Conservation (phyloP, 2,888 invertebrate genomes). For the Drosophila helvetica region DNA sequence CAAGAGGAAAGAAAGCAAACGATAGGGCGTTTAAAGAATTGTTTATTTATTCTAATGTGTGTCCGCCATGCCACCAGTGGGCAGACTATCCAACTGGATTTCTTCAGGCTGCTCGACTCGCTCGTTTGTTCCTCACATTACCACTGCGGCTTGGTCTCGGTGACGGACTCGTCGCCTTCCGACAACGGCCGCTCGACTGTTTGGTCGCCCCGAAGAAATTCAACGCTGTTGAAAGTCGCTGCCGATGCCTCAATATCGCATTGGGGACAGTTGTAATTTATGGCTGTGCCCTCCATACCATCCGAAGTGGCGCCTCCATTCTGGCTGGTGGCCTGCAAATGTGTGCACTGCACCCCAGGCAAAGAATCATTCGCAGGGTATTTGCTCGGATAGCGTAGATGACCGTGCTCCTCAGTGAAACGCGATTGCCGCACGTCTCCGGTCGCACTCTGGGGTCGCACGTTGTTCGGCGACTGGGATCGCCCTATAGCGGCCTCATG, state of each 20-base stretch:
- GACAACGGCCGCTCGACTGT: not conserved
- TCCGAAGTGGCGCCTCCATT: not conserved
- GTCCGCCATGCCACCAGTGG: not conserved
- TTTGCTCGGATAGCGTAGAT: not conserved
- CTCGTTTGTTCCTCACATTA: not conserved
- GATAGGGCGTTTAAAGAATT: conserved; percentile 29
- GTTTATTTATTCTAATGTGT: not conserved
- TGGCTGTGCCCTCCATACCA: not conserved
- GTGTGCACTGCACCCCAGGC: too few relatives aligned
- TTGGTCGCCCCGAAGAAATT: not conserved
- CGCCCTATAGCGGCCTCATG: not conserved
- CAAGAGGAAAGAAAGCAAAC: not conserved
- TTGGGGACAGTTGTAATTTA: not conserved
- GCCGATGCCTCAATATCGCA: not conserved
- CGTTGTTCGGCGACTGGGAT: too few relatives aligned
- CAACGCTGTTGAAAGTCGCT: not conserved
- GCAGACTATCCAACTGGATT: too few relatives aligned
- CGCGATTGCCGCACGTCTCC: not conserved
- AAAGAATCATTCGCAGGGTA: not conserved
- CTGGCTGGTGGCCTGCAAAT: not conserved
- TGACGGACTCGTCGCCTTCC: not conserved
- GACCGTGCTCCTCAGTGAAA: not conserved
- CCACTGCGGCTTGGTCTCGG: not conserved
- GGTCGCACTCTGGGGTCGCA: not conserved
- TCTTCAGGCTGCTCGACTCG: too few relatives aligned